Conservation (phyloP, 2,888 invertebrate species). For the Geophilus truncorum region DNA sequence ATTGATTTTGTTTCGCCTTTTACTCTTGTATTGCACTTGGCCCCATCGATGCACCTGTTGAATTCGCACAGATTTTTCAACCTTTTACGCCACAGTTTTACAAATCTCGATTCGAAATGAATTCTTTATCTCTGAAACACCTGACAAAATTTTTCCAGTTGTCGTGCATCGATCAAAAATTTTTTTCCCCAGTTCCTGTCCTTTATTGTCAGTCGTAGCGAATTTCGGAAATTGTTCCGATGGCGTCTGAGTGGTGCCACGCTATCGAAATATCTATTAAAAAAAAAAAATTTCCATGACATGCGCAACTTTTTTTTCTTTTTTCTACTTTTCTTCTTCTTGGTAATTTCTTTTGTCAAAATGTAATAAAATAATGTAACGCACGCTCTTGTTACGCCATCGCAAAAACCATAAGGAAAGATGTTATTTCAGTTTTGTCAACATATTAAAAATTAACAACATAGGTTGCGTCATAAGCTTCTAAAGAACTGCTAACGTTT, state of each 20-base stretch:
- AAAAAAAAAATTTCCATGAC: neutral
- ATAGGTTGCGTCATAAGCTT: neutral
- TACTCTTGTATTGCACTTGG: neutral
- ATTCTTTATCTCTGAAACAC: neutral
- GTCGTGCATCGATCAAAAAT: neutral
- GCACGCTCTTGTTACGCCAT: neutral
- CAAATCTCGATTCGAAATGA: neutral
- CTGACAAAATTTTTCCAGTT: neutral
- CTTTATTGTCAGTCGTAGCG: neutral
- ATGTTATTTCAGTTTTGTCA: neutral
- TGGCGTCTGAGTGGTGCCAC: neutral
- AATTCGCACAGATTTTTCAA: neutral
- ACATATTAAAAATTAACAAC: slow-evolving; percentile 4
- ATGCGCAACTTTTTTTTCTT: neutral
- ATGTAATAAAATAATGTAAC: neutral
- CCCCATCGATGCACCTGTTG: neutral
- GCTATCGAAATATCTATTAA: neutral
- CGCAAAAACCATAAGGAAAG: neutral
- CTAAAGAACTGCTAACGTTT: neutral
- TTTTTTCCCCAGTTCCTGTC: too few relatives aligned
- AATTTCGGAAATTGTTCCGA: neutral
- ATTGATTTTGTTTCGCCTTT: neutral
- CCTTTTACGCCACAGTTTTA: neutral
- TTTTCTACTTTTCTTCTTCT: too few relatives aligned
- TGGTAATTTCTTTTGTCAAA: neutral